Base-by-base conservation (phyloP, 2,797 vertebrate genomes). In the Parauchenoglanis punctatus region DNA sequence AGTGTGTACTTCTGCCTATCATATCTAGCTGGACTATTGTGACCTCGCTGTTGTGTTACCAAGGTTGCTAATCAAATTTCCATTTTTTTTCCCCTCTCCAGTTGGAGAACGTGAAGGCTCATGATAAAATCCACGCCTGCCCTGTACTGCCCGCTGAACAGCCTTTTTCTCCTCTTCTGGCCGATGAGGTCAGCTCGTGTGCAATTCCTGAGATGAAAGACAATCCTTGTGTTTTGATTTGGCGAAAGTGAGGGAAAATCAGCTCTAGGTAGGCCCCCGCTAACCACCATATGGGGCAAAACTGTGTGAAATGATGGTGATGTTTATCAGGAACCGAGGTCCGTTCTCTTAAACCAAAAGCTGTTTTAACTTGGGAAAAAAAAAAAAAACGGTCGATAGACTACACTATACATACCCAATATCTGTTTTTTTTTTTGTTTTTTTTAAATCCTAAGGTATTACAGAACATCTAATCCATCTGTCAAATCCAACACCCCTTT, bases 131-230 rank as follows among this genome's bases (percentile, higher is more conserved):
- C 87, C 85, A 73, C 87, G 77, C 88, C 88, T 88, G 87, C 87
- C 87, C 84, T 67, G 83, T 63, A 56, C 83, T 87, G 87, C 87
- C 78, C 73, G 86, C 83, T 91, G 67, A 86, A 89, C 85, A 85
- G 86, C 86, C 89, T 88, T 87, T 89, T 78, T 88, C 91, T 87
- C 76, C 87, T 87, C 86, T 88, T 87, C 65, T 86, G 87, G 59
- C 54, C 85, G 87, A 90, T 91, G 91, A 90, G 91, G 89, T 91
- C 91, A 91, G 89, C 83, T 82, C 54, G 54, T 85, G 86, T 90
- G 88, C 88, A 87, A 90, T 90, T 91, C 88, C 89, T 90, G 85
- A 87, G 87, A 91, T 90, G 91, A 91, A 91, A 91, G 89, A 67
- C 89, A 86, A 91, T 90, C 83, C 88, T 67, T 0, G 2, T 91